Evolutionary conservation across 2,113 vertebrate genomes (phyloP), one percentile per base, ranked within the genome.

Genomic region (Spea multiplicata): DNA sequence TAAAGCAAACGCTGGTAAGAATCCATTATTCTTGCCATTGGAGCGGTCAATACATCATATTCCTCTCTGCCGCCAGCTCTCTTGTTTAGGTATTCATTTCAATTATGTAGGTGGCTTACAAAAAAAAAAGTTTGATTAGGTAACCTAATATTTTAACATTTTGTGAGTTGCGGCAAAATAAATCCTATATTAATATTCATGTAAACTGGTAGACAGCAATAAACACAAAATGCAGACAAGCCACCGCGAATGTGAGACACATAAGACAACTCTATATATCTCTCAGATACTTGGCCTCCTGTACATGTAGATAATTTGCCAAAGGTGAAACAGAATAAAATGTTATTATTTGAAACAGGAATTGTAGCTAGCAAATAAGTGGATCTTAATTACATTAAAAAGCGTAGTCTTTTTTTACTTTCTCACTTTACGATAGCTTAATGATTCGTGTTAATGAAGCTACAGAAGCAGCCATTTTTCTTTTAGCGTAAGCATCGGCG

Each of bases 11-110:
- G 67, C 47, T 69, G 5, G 61, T 8, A 49, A 47, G 47, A 49
- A 69, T 69, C 47, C 46, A 69, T 69, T 69, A 48, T 69, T 69
- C 47, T 1, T 49, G 14, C 48, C 10, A 8, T 8, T 4, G 13
- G 8, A 49, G 13, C n/a, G 16, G 67, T n/a, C 14, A 49, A 45
- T 69, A 49, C 49, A 69, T 69, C 67, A 50, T 49, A 49, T 12
- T 69, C 8, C 67, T 48, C 48, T 69, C 67, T 13, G 48, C 4
- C 48, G 7, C n/a, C 14, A 4, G 66, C 48, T 65, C 47, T 75
- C n/a, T 69, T 84, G 9, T 82, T 80, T 13, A 30, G 82, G 81
- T 59, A 3, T 10, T 3, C 47, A 44, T 83, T 81, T 55, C 55
- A 45, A 49, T 5, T 8, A 50, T 83, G 75, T 55, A 65, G 17